These are phyloP conservation scores for Manduca sexta DNA, from an alignment of 1,140 invertebrate genomes.

Conservation along the genomic window DNA sequence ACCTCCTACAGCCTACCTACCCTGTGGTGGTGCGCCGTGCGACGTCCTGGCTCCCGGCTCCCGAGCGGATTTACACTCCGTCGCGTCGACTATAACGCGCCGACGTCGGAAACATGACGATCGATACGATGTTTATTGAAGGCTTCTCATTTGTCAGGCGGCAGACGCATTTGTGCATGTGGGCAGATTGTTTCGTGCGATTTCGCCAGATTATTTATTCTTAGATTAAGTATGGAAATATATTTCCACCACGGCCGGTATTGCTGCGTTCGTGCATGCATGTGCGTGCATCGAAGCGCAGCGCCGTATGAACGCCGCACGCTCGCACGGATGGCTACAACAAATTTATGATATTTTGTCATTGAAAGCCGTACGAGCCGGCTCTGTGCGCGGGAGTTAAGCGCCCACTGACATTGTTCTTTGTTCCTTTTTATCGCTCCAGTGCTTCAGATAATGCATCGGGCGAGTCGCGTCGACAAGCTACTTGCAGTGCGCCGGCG, in stretches of 20 bases:
- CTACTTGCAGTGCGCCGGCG: constrained; percentile 43
- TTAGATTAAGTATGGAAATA: constrained; percentile 30
- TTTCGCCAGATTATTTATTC: constrained; percentile 41
- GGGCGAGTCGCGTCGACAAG: constrained; percentile 40
- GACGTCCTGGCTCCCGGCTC: no score
- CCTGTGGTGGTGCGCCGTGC: no score
- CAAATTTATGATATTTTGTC: constrained; percentile 48
- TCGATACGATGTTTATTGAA: no score
- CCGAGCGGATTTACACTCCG: no score
- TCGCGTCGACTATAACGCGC: no score
- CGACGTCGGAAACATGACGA: no score
- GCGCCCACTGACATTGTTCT: constrained; percentile 59
- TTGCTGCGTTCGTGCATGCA: constrained; percentile 31
- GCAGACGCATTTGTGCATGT: no score
- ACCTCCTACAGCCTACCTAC: no score
- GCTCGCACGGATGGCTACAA: constrained; percentile 24
- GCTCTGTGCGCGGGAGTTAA: constrained; percentile 55
- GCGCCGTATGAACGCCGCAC: constrained; percentile 19
- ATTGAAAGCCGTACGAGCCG: constrained; percentile 28
- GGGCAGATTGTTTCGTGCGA: constrained; percentile 21
- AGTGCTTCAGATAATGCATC: constrained; percentile 62
- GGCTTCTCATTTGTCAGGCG: no score
- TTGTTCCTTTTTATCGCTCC: constrained; percentile 68
- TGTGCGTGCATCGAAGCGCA: constrained; percentile 26
- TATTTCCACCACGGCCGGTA: constrained; percentile 23